Conservation (phyloP, 2,888 invertebrate genomes). For the Seira musarum region DNA sequence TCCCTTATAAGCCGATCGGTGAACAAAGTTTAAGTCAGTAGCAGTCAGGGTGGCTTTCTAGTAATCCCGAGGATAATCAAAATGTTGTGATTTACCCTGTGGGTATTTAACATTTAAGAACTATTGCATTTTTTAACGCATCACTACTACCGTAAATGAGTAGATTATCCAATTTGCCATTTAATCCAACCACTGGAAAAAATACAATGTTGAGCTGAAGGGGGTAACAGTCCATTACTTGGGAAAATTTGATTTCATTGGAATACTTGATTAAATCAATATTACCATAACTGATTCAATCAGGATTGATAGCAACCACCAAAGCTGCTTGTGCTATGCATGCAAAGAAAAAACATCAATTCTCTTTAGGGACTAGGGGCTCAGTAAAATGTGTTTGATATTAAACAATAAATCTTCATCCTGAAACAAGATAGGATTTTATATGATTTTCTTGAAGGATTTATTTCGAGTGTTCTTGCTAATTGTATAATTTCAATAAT, state of each 20-base stretch:
- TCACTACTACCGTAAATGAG: not conserved
- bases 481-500: no score
- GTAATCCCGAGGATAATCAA: constrained; percentile 42
- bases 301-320: not conserved
- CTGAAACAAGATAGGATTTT: no score
- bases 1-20: not conserved
- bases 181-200: not conserved
- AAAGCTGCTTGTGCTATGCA: no score
- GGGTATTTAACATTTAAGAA: constrained; percentile 1
- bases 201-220: constrained; percentile 18
- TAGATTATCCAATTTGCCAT: not conserved
- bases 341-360: no score
- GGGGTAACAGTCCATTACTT: constrained; percentile 32
- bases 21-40: constrained; percentile 14
- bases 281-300: constrained; percentile 54
- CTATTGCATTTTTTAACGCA: constrained; percentile 26
- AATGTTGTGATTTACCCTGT: constrained; percentile 51
- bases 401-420: constrained; percentile 14
- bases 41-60: constrained; percentile 30
- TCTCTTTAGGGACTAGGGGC: no score
- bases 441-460: no score
- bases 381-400: not conserved
- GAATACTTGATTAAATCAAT: constrained; percentile 47
- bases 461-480: no score
- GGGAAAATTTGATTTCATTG: constrained; percentile 40